Evolutionary conservation across 2,113 vertebrate species (phyloP).

Genomic region (Sinocyclocheilus rhinocerous): DNA sequence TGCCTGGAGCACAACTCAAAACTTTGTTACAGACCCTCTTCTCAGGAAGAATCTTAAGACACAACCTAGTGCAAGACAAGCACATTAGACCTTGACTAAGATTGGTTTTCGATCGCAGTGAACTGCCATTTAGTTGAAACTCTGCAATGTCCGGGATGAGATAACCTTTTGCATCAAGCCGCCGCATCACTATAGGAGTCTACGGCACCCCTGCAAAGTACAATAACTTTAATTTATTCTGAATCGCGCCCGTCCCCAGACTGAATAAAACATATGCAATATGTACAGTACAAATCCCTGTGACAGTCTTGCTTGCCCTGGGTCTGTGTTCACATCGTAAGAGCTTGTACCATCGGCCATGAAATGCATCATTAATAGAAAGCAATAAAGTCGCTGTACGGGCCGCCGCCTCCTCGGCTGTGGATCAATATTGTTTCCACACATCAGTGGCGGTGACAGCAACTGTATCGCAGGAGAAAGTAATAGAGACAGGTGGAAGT

Average conservation of each 20-base stretch:
- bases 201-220: neutral
- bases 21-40: neutral
- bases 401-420: neutral
- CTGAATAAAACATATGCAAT: neutral
- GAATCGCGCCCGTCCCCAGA: neutral
- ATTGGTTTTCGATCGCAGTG: slow-evolving; percentile 29
- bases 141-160: slow-evolving; percentile 17
- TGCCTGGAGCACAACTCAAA: neutral
- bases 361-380: slow-evolving; percentile 46
- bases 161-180: neutral
- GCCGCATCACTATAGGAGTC: neutral
- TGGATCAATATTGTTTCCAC: slow-evolving; percentile 43
- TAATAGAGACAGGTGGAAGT: slow-evolving; percentile 40
- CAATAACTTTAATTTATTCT: slow-evolving; percentile 21
- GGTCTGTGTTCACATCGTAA: slow-evolving; percentile 36
- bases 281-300: neutral
- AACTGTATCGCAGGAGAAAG: slow-evolving; percentile 19
- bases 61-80: neutral
- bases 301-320: neutral
- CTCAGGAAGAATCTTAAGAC: slow-evolving; percentile 13
- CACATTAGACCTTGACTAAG: slow-evolving; percentile 24
- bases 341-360: slow-evolving; percentile 22
- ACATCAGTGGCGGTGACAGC: slow-evolving; percentile 29
- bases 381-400: slow-evolving; percentile 25
- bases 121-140: slow-evolving; percentile 23